These are phyloP conservation scores for Troides aeacus DNA, from an alignment of 2,888 invertebrate species.

Conservation along the genomic window DNA sequence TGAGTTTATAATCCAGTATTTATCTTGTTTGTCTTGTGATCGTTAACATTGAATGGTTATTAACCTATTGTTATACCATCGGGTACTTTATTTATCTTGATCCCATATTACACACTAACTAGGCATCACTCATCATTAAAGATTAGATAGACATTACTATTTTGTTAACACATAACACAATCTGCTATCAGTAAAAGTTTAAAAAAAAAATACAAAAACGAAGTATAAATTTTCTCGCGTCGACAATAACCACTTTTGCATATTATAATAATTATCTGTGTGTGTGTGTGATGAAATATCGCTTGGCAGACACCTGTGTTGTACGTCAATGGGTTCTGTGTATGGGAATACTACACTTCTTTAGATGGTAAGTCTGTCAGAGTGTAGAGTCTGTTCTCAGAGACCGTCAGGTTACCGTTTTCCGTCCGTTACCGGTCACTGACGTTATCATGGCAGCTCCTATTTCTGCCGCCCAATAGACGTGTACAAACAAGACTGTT, in stretches of 20 bases:
- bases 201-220: neutral
- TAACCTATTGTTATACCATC: conserved; percentile 45
- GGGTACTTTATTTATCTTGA: conserved; percentile 9
- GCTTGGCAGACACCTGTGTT: conserved; percentile 63
- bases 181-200: conserved; percentile 2
- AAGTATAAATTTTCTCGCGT: neutral
- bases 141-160: neutral
- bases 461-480: no score
- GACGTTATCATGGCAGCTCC: no score
- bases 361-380: no score
- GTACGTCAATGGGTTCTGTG: conserved; percentile 55
- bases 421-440: no score
- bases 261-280: conserved; percentile 35
- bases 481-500: no score
- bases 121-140: conserved; percentile 24
- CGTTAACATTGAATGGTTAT: conserved; percentile 60
- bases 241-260: neutral
- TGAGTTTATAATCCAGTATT: conserved; percentile 55
- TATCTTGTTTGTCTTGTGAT: conserved; percentile 51
- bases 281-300: conserved; percentile 56
- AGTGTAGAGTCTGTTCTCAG: no score
- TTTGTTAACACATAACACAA: conserved; percentile 5
- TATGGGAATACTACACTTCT: conserved; percentile 46
- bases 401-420: no score
- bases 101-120: conserved; percentile 27